Conservation (phyloP, 2,113 vertebrate species). For the Galeopterus variegatus region DNA sequence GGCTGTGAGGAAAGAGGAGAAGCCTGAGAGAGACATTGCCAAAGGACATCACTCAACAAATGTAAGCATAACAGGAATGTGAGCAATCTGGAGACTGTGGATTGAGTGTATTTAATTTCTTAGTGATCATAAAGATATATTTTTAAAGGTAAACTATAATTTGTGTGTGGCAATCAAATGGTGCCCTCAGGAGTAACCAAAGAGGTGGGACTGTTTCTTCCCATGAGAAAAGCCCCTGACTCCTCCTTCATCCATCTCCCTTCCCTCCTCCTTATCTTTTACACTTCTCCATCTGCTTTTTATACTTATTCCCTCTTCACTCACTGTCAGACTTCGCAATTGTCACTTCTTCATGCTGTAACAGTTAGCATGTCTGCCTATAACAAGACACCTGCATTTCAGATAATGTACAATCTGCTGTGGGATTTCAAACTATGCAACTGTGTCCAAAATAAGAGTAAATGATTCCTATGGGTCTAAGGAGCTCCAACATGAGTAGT, state of each 20-base stretch:
- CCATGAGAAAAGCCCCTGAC: background rate
- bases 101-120: background rate
- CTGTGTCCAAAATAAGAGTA: background rate
- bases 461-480: background rate
- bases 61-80: background rate
- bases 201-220: background rate
- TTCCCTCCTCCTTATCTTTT: too few species aligned
- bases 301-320: background rate
- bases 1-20: background rate
- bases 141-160: slow-evolving; percentile 40
- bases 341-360: background rate
- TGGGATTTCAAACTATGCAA: background rate
- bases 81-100: background rate
- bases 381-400: background rate
- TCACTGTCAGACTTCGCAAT: background rate
- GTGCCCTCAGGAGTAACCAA: background rate
- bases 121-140: background rate
- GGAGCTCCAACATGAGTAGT: background rate
- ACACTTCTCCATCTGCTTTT: background rate
- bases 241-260: background rate
- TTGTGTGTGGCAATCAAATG: background rate
- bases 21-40: background rate
- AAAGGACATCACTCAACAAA: background rate
- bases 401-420: background rate
- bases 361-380: background rate